Percentiles rank a stretch among this genome's conserved stretches.
These are phyloP conservation scores for Ophion ventricosus DNA, from an alignment of 2,888 invertebrate genomes.

Conservation along the genomic window DNA sequence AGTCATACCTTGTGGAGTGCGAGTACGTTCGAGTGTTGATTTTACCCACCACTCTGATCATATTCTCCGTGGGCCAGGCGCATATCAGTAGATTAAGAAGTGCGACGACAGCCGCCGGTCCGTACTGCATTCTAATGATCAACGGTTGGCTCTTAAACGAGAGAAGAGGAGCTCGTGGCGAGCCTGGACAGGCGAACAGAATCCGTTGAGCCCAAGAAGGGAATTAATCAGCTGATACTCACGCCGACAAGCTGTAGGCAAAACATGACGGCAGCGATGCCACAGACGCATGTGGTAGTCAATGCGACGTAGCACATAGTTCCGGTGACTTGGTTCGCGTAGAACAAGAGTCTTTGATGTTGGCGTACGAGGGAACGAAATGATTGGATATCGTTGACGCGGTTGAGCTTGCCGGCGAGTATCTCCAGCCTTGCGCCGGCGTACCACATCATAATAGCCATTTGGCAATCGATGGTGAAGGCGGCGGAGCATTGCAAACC, in stretches of 20 bases:
- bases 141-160: slow-evolving; percentile 18
- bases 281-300: slow-evolving; percentile 40
- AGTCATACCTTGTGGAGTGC: background rate
- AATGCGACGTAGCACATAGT: slow-evolving; percentile 59
- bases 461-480: slow-evolving; percentile 52
- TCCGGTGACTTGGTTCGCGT: slow-evolving; percentile 55
- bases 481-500: slow-evolving; percentile 54
- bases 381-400: slow-evolving; percentile 8
- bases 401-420: slow-evolving; percentile 27
- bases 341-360: slow-evolving; percentile 55
- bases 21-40: background rate
- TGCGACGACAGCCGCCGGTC: slow-evolving; percentile 9
- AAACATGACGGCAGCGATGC: slow-evolving; percentile 64
- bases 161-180: background rate
- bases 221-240: slow-evolving; percentile 44
- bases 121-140: slow-evolving; percentile 12
- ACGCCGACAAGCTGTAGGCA: slow-evolving; percentile 68
- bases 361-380: slow-evolving; percentile 18
- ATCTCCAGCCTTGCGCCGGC: slow-evolving; percentile 67
- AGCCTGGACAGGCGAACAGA: background rate
- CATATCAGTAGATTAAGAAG: slow-evolving; percentile 29
- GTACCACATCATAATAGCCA: slow-evolving; percentile 68
- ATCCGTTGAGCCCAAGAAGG: background rate
- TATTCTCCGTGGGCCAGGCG: slow-evolving; percentile 54
- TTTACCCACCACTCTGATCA: slow-evolving; percentile 32